Base-by-base conservation (phyloP, 2,797 vertebrate genomes). In the Thalassophryne amazonica region DNA sequence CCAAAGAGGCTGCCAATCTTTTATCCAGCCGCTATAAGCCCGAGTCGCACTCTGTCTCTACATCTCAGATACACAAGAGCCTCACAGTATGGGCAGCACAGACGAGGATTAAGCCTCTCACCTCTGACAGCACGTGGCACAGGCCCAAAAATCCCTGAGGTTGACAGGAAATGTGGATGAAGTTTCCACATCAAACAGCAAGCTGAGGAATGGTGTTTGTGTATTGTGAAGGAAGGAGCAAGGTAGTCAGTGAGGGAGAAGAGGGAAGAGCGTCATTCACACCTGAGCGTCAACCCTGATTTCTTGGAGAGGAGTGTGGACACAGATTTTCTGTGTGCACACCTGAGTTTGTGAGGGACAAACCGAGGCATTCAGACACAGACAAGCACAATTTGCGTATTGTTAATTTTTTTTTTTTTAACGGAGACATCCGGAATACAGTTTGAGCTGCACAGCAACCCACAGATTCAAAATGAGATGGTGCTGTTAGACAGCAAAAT, bases 101-200 rank as follows among this genome's bases (percentile, higher is more conserved):
- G 28, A 6, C 4, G 3, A 30, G 28, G 34, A 57, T 49, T 27
- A 11, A 33, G 45, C 51, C 24, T 22, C 27, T 57, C 22, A 4
- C 42, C 37, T 38, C 32, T 13, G 36, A 51, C 60, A 60, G 48
- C 58, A 5, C 30, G 46, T 32, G 63, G 66, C 74, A 32, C 24
- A 23, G 47, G 45, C 33, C 60, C 64, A 56, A 38, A 77, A 73
- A 76, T 71, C 55, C 76, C 54, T 67, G 43, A 49, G 41, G 37
- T 31, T 83, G 66, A 80, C 81, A 85, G 78, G 70, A 81, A 84
- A 86, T 80, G 80, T 82, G 71, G 50, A 76, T 0, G 38, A 29
- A 55, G 63, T 75, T 82, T 77, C 57, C 71, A 86, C 79, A 81
- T 89, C 86, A 89, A 90, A 89, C 70, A 65, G 71, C 24, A 7